Conservation (phyloP, 2,888 invertebrate genomes). For the Leptinotarsa haldemani region DNA sequence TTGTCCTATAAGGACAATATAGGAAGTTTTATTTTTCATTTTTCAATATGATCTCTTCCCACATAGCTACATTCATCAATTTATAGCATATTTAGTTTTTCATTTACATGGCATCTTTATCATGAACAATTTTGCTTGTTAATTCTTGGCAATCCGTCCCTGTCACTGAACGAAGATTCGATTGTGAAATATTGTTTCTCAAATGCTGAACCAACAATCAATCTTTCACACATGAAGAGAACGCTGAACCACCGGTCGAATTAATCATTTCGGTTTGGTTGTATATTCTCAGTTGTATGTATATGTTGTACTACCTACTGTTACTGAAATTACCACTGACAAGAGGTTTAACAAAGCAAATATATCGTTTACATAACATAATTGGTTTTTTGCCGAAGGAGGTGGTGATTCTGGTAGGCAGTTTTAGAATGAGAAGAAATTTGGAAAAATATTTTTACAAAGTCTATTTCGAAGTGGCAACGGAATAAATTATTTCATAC, state of each 20-base stretch:
- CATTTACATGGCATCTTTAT: neutral
- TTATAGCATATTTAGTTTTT: too few species aligned
- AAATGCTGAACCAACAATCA: slow-evolving; percentile 55
- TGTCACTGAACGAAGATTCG: slow-evolving; percentile 18
- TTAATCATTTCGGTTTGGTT: slow-evolving; percentile 50
- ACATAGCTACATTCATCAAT: too few species aligned
- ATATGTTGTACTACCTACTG: slow-evolving; percentile 40
- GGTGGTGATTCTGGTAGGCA: too few species aligned
- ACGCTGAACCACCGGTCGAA: slow-evolving; percentile 55
- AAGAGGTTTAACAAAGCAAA: neutral
- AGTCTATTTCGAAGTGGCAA: too few species aligned
- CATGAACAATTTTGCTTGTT: neutral
- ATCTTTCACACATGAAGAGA: slow-evolving; percentile 60
- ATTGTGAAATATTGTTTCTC: slow-evolving; percentile 55
- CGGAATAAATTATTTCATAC: too few species aligned
- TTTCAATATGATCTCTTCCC: too few species aligned
- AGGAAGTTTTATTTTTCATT: too few species aligned
- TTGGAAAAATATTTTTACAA: too few species aligned
- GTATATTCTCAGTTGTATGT: slow-evolving; percentile 12
- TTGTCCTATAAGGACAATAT: too few species aligned
- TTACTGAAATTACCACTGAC: slow-evolving; percentile 31
- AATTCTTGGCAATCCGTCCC: neutral
- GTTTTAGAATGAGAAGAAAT: too few species aligned
- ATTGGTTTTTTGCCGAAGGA: too few species aligned
- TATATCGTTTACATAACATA: too few species aligned